These are phyloP conservation scores for Psammodynastes pulverulentus DNA, from an alignment of 2,113 vertebrate genomes.

Conservation along the genomic window DNA sequence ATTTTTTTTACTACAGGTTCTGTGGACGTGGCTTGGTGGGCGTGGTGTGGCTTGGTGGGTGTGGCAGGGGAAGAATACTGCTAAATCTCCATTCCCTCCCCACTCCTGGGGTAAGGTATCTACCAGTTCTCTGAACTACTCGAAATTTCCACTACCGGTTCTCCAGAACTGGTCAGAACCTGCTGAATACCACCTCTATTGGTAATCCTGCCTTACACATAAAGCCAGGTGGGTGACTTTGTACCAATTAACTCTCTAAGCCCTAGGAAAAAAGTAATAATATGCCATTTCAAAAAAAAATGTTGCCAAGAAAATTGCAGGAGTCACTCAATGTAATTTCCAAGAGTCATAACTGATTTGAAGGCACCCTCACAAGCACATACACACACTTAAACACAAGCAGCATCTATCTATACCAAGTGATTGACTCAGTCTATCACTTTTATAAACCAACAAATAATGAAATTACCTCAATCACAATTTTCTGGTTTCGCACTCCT, in stretches of 20 bases:
- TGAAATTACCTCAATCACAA: not conserved
- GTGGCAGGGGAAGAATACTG: no score
- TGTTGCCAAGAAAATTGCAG: not conserved
- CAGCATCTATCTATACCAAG: not conserved
- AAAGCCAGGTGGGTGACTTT: not conserved
- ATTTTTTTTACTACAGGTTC: no score
- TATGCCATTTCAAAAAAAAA: not conserved
- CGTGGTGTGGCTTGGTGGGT: no score
- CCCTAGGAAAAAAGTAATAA: not conserved
- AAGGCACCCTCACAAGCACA: not conserved
- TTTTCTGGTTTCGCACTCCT: not conserved
- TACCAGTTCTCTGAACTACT: no score
- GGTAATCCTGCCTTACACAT: not conserved
- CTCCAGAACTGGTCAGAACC: no score
- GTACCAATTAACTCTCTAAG: not conserved
- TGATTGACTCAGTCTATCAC: not conserved
- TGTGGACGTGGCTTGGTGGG: no score
- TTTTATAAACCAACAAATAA: not conserved
- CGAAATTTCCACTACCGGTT: no score
- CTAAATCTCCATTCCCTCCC: no score
- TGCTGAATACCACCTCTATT: not conserved
- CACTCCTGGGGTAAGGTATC: no score
- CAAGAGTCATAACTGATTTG: not conserved
- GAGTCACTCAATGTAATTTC: not conserved
- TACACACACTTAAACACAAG: not conserved